Evolutionary conservation across 1,140 invertebrate genomes (phyloP).

Genomic region (Myzus persicae): DNA sequence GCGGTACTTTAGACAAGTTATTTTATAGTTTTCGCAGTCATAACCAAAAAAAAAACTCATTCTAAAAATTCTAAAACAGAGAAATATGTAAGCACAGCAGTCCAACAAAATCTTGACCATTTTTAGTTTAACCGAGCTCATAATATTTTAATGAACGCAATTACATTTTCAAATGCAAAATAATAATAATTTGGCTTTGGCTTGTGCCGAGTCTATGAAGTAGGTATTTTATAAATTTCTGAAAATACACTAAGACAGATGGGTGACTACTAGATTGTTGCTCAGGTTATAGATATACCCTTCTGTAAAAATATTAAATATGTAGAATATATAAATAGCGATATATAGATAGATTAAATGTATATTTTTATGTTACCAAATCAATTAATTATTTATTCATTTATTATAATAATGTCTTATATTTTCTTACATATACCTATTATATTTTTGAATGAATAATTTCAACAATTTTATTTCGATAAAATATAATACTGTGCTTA

Average conservation of each 20-base stretch:
- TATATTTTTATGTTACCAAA: not conserved
- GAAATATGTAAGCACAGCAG: not conserved
- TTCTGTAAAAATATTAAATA: not conserved
- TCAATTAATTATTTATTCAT: not conserved
- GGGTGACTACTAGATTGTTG: not conserved
- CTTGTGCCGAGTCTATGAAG: not conserved
- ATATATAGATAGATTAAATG: not conserved
- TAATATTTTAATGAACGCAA: not conserved
- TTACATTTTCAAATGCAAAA: not conserved
- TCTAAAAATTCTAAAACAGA: not conserved
- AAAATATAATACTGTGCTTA: not conserved
- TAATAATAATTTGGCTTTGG: not conserved
- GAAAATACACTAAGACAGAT: not conserved
- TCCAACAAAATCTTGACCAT: not conserved
- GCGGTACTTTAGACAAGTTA: not conserved
- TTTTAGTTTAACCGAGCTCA: not conserved
- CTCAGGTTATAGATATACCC: not conserved
- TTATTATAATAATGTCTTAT: not conserved
- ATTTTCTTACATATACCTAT: not conserved
- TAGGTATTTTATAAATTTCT: not conserved
- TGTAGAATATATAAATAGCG: not conserved
- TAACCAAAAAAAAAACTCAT: not conserved
- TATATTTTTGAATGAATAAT: not conserved
- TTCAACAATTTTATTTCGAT: not conserved
- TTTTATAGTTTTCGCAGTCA: not conserved